Evolutionary conservation across 2,888 invertebrate genomes (phyloP).

Genomic region (Eupithecia dodoneata): DNA sequence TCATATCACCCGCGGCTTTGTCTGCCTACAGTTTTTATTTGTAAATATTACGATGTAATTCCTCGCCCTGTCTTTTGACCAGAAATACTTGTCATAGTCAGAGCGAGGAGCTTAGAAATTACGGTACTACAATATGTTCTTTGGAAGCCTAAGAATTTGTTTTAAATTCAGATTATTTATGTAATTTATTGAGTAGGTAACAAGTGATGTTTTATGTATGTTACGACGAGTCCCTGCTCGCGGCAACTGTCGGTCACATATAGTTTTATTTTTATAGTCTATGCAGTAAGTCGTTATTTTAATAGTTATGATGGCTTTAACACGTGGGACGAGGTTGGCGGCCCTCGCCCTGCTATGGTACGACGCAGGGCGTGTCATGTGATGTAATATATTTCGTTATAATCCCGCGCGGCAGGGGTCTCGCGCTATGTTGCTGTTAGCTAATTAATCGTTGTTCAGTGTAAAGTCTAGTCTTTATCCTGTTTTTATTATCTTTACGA

Average conservation of each 20-base stretch:
- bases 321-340: not conserved
- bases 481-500: conserved; percentile 81
- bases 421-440: conserved; percentile 76
- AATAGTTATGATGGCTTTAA: conserved; percentile 35
- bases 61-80: conserved; percentile 16
- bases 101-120: conserved; percentile 43
- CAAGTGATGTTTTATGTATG: conserved; percentile 63
- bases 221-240: conserved; percentile 57
- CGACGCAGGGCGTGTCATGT: conserved; percentile 20
- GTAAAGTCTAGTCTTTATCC: conserved; percentile 85
- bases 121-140: conserved; percentile 65
- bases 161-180: conserved; percentile 83
- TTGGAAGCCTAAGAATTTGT: conserved; percentile 82
- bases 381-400: conserved; percentile 42
- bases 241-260: conserved; percentile 53
- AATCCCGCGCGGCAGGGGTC: conserved; percentile 42
- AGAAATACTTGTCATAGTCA: conserved; percentile 19
- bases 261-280: conserved; percentile 53
- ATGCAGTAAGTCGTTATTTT: conserved; percentile 45
- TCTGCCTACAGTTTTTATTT: conserved; percentile 62
- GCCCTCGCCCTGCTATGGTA: not conserved
- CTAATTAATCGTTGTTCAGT: conserved; percentile 82
- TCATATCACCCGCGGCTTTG: conserved; percentile 71
- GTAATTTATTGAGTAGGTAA: conserved; percentile 82
- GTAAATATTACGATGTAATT: conserved; percentile 63